phyloP scores from a whole-genome alignment of 1,140 invertebrate genomes.

The Anadara kagoshimensis region DNA sequence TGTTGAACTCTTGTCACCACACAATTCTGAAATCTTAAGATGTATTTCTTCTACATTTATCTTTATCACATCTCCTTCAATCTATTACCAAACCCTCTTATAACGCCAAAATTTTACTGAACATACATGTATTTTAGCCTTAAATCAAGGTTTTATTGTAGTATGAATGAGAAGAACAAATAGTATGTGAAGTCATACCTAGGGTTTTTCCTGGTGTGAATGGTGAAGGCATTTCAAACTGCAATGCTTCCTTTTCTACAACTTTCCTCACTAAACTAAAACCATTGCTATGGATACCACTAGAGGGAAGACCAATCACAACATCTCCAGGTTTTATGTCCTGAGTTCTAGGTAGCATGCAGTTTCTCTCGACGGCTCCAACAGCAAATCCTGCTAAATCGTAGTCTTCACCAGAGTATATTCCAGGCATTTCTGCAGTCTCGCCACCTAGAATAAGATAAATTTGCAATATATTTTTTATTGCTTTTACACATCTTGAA shows the following conservation, averaged over 20 bases:
- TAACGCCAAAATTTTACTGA: too few relatives aligned
- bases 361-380: slow-evolving; percentile 87
- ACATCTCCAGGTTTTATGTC: slow-evolving; percentile 85
- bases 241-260: slow-evolving; percentile 80
- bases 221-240: slow-evolving; percentile 83
- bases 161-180: neutral
- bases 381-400: slow-evolving; percentile 97
- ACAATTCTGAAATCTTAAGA: too few relatives aligned
- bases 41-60: too few relatives aligned
- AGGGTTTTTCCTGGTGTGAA: slow-evolving; percentile 80
- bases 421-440: slow-evolving; percentile 96
- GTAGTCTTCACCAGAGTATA: slow-evolving; percentile 90
- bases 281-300: slow-evolving; percentile 95
- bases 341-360: slow-evolving; percentile 83
- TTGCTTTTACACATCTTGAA: too few relatives aligned
- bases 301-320: slow-evolving; percentile 89
- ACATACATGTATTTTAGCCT: too few relatives aligned
- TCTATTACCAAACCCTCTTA: too few relatives aligned
- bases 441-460: slow-evolving; percentile 84
- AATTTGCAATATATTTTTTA: too few relatives aligned
- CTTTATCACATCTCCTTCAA: too few relatives aligned
- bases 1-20: too few relatives aligned
- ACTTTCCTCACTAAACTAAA: slow-evolving; percentile 94
- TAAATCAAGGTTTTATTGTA: too few relatives aligned
- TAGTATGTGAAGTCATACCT: slow-evolving; percentile 62